Evolutionary conservation across 2,797 vertebrate genomes (phyloP).

Genomic region (Sebastiscus albofasciatus): DNA sequence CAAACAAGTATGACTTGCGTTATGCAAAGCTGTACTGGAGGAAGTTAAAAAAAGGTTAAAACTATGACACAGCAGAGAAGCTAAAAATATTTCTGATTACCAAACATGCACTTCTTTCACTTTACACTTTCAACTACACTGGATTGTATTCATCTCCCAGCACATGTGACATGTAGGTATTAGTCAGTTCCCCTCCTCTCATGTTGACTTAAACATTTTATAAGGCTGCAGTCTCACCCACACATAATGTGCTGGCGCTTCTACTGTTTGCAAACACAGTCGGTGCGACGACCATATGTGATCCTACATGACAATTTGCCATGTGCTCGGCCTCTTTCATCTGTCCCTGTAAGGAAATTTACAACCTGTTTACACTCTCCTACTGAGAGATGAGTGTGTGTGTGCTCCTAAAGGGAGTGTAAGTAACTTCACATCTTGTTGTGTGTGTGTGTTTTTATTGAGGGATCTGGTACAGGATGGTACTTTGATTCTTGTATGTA

Average conservation of each 20-base stretch:
- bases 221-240: not conserved
- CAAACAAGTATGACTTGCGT: not conserved
- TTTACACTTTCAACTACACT: not conserved
- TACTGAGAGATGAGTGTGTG: not conserved
- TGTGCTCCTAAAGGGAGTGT: conserved; percentile 2
- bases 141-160: not conserved
- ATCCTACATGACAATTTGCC: conserved; percentile 51
- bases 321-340: conserved; percentile 61
- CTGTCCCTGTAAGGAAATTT: conserved; percentile 52
- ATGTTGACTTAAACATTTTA: not conserved
- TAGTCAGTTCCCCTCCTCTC: not conserved
- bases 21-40: not conserved
- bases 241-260: not conserved
- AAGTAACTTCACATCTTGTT: conserved; percentile 16
- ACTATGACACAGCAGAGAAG: not conserved
- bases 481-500: not conserved
- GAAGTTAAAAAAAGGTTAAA: not conserved
- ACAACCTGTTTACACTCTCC: conserved; percentile 52
- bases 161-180: not conserved
- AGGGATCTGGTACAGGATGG: conserved; percentile 3
- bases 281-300: conserved; percentile 36
- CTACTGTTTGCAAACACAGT: conserved; percentile 33
- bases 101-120: not conserved
- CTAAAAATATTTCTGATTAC: not conserved
- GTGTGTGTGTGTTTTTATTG: not conserved